Evolutionary conservation across 2,113 vertebrate species (phyloP).

Genomic region (Chauna torquata): DNA sequence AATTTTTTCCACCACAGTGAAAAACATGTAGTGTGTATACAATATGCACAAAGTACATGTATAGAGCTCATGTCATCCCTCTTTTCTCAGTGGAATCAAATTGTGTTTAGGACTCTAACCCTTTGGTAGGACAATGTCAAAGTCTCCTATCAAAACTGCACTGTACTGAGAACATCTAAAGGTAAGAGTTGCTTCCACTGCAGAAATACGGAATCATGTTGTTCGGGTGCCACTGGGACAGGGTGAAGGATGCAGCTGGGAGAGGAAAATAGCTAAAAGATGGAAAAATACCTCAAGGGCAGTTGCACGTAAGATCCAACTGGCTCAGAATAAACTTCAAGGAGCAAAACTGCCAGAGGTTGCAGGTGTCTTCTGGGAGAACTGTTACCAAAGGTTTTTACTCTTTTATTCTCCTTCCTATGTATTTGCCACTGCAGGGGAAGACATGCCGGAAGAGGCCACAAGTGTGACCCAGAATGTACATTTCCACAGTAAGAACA

Average conservation of each 20-base stretch:
- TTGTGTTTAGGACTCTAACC: not conserved
- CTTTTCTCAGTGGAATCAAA: not conserved
- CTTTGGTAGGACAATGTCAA: not conserved
- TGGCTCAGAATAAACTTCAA: not conserved
- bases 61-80: accelerated
- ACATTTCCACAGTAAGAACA: not conserved
- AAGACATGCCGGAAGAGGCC: not conserved
- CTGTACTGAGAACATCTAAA: not conserved
- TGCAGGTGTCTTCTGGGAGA: not conserved
- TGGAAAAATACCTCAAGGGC: not conserved
- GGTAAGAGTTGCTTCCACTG: not conserved
- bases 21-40: accelerated
- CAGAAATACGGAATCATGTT: not conserved
- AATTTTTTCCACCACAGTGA: not conserved
- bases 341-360: not conserved
- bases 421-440: not conserved
- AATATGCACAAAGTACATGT: accelerated
- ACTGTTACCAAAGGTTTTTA: not conserved
- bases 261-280: not conserved
- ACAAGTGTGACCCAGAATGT: not conserved
- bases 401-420: not conserved
- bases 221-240: not conserved
- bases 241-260: not conserved
- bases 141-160: not conserved
- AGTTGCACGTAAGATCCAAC: not conserved